Percentiles rank a stretch among this genome's conserved stretches.
Evolutionary conservation across 2,888 invertebrate genomes (phyloP).

Genomic region (Pristionchus maxplancki): DNA sequence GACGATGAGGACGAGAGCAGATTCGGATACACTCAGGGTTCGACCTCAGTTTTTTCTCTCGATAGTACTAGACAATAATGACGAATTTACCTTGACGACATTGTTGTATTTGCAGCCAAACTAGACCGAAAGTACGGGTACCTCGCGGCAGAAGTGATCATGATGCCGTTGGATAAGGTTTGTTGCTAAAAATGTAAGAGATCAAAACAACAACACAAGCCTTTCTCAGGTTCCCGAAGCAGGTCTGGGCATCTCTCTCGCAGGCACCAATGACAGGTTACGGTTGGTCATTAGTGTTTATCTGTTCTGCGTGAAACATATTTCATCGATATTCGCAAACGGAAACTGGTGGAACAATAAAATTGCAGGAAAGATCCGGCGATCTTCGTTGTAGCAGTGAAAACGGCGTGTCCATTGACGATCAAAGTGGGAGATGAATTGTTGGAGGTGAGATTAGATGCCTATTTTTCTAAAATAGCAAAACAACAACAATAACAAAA

Average conservation of each 20-base stretch:
- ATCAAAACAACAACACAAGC: background rate
- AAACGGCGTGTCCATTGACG: constrained; percentile 87
- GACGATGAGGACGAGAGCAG: constrained; percentile 84
- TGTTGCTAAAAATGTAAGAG: no score
- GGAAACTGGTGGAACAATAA: background rate
- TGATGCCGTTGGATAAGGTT: constrained; percentile 83
- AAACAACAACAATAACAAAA: no score
- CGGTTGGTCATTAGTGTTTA: constrained; percentile 78
- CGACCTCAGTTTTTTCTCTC: background rate
- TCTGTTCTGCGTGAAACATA: background rate
- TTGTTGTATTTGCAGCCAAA: constrained; percentile 84
- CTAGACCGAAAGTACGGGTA: constrained; percentile 92
- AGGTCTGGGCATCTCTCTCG: constrained; percentile 91
- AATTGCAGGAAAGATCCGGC: constrained; percentile 80
- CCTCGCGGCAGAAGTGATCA: constrained; percentile 83
- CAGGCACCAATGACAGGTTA: constrained; percentile 91
- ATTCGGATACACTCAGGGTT: constrained; percentile 58
- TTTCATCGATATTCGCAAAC: background rate
- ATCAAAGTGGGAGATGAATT: constrained; percentile 95
- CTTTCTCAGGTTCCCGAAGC: constrained; percentile 82
- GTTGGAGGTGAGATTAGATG: constrained; percentile 85
- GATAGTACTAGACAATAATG: background rate
- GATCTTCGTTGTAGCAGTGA: constrained; percentile 95
- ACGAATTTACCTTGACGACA: background rate
- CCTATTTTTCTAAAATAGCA: background rate